Evolutionary conservation across 1,140 invertebrate genomes (phyloP).

Genomic region (Aphelenchoides avenae): DNA sequence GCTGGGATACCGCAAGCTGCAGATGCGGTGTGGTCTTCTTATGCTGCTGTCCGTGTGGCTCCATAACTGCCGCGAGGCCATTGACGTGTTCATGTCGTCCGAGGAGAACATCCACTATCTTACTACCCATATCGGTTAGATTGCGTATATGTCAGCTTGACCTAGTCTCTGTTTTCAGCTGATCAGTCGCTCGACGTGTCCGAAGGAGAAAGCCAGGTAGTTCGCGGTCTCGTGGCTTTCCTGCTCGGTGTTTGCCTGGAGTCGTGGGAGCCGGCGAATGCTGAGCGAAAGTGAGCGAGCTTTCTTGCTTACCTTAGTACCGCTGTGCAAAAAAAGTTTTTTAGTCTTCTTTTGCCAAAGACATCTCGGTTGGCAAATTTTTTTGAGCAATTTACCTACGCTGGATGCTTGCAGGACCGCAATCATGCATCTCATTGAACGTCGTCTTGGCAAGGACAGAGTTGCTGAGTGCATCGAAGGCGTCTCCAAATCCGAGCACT

Average conservation of each 20-base stretch:
- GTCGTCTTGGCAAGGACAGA: conserved; percentile 82
- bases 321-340: no score
- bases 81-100: conserved; percentile 76
- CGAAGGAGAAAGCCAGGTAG: conserved; percentile 75
- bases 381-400: no score
- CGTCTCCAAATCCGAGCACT: conserved; percentile 81
- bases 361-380: no score
- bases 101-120: conserved; percentile 77
- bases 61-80: conserved; percentile 75
- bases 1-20: conserved; percentile 71
- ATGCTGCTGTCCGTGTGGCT: conserved; percentile 87
- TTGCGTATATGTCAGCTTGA: neutral
- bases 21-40: conserved; percentile 82
- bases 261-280: conserved; percentile 75
- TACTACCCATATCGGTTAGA: conserved; percentile 60
- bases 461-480: conserved; percentile 80
- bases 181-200: conserved; percentile 60
- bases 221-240: conserved; percentile 87
- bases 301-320: neutral
- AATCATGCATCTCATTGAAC: conserved; percentile 78
- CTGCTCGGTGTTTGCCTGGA: conserved; percentile 84
- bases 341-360: no score
- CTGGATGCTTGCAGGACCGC: conserved; percentile 70
- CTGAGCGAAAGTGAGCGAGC: conserved; percentile 31
- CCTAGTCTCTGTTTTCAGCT: conserved; percentile 38